Conservation (phyloP, 2,113 vertebrate species). For the Rhinopomastus cyanomelas region DNA sequence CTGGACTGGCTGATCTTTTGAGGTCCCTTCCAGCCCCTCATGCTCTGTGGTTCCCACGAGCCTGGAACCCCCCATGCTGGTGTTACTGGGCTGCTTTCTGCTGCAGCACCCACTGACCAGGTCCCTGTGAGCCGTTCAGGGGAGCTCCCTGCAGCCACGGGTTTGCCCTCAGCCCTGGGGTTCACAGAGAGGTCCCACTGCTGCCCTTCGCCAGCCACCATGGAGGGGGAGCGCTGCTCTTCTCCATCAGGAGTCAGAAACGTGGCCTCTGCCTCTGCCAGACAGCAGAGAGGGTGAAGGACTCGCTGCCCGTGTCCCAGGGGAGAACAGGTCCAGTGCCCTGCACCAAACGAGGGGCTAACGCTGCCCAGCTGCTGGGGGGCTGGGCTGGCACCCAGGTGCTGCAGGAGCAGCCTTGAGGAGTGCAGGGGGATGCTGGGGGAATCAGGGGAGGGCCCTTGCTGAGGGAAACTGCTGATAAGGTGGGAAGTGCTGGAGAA, state of each 20-base stretch:
- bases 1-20: no score
- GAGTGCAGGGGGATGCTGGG: not conserved
- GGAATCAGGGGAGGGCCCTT: rapidly evolving
- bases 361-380: rapidly evolving
- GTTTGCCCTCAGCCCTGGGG: no score
- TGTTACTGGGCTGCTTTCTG: rapidly evolving
- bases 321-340: not conserved
- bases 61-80: rapidly evolving
- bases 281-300: no score
- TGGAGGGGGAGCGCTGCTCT: rapidly evolving
- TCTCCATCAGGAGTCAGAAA: not conserved
- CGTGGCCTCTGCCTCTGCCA: not conserved
- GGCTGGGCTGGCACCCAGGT: not conserved
- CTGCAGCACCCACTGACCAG: rapidly evolving
- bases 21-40: no score
- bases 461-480: not conserved
- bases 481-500: not conserved
- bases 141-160: no score
- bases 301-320: not conserved
- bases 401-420: not conserved
- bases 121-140: rapidly evolving
- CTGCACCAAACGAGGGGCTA: not conserved
- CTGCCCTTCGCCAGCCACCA: not conserved
- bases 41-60: no score
- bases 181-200: not conserved